These are phyloP conservation scores for Agonopterix alstromeriana DNA, from an alignment of 2,888 invertebrate genomes.

Conservation along the genomic window DNA sequence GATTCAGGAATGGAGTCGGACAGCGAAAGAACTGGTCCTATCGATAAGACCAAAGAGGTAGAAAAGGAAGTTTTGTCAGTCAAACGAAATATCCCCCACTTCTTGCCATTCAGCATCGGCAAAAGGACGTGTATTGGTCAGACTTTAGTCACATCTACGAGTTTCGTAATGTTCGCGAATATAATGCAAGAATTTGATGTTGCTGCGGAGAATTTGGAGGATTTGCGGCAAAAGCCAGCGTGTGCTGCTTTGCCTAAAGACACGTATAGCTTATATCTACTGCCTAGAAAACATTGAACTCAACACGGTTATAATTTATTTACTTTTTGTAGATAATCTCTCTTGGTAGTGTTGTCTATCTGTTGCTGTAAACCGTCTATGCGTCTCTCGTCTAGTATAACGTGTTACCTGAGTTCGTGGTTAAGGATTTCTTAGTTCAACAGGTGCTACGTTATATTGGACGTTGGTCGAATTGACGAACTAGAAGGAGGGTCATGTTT, in stretches of 20 bases:
- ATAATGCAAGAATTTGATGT: slow-evolving; percentile 84
- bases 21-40: slow-evolving; percentile 36
- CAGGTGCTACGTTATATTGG: too few relatives aligned
- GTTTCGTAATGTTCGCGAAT: slow-evolving; percentile 84
- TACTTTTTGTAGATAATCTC: slow-evolving; percentile 18
- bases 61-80: slow-evolving; percentile 60
- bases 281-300: slow-evolving; percentile 63
- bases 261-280: slow-evolving; percentile 79
- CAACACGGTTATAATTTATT: slow-evolving; percentile 5
- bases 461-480: too few relatives aligned
- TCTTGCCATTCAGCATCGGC: slow-evolving; percentile 91
- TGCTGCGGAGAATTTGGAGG: slow-evolving; percentile 65
- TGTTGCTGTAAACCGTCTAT: too few relatives aligned
- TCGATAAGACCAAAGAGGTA: slow-evolving; percentile 30
- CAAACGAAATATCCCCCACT: slow-evolving; percentile 80
- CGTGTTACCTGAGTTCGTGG: too few relatives aligned
- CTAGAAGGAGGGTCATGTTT: too few relatives aligned
- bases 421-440: too few relatives aligned
- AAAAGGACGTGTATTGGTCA: slow-evolving; percentile 92
- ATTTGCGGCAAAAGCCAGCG: slow-evolving; percentile 79
- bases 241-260: slow-evolving; percentile 86
- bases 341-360: slow-evolving; percentile 4
- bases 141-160: slow-evolving; percentile 85
- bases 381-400: too few relatives aligned
- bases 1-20: slow-evolving; percentile 77